Evolutionary conservation across 2,888 invertebrate species (phyloP), one percentile per base, ranked within the genome.

Genomic region (Chrysolina americana): DNA sequence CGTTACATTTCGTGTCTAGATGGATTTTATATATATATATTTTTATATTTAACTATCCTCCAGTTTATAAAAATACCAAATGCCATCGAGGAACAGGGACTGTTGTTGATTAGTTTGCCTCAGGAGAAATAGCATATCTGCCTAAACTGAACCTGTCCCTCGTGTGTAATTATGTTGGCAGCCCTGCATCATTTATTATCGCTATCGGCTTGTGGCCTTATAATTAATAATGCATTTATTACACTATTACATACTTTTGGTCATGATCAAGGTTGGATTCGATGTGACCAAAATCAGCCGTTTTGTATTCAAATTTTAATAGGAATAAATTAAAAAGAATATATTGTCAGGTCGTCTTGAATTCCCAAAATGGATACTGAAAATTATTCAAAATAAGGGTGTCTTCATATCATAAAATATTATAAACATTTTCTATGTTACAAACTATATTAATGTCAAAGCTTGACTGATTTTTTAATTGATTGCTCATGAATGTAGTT

Each of bases 221-320:
- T 84, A 83, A 85, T 85, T 85, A 84, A 84, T 84, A 83, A 80
- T 80, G 77, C 83, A 85, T 85, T 84, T 81, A 84, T 83, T 83
- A 81, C 81, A 73, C 74, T 65, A 75, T 78, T 75, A 68, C 63
- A 36, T 62, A 65, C 50, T 56, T 69, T 69, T 47, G 71, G 63
- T 72, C 65, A 56, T 44, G 70, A 59, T 73, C 62, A 47, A 70
- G 48, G 56, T 56, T 65, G 65, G 59, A 17, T 36, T 65, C 19
- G 59, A 44, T 21, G 28, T 48, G 62, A 66, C 70, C 70, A 41
- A 74, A 74, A 70, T 74, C 66, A 74, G 36, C 28, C 11, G 36
- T 1, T 36, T 59, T 36, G 36, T 36, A 28, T 59, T 59, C 6
- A 11, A 1, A 36, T 36, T 59, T 56, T 21, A 21, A 13, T 15